Conservation (phyloP, 2,113 vertebrate species). For the Pachyramphus minor region DNA sequence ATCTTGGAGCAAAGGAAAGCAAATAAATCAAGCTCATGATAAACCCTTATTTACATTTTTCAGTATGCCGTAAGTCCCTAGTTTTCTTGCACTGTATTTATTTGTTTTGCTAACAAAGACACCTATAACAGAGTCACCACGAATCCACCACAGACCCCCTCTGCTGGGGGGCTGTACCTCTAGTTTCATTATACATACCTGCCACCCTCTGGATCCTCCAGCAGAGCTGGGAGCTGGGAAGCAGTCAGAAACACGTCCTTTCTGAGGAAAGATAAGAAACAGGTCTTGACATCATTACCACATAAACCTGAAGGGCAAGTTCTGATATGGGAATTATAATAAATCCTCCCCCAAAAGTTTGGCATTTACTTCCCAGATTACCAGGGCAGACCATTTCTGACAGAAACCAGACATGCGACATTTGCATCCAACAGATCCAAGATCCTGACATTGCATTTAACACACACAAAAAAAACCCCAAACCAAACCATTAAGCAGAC, state of each 20-base stretch:
- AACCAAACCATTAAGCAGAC: background rate
- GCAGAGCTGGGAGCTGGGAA: background rate
- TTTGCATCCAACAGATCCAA: background rate
- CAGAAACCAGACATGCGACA: background rate
- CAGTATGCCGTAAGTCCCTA: background rate
- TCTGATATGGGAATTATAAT: background rate
- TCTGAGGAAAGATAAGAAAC: background rate
- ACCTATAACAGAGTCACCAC: background rate
- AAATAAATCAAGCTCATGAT: background rate
- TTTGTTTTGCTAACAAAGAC: background rate
- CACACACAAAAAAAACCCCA: background rate
- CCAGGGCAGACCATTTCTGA: background rate
- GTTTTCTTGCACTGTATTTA: background rate
- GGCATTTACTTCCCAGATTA: background rate
- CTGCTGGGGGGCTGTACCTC: background rate
- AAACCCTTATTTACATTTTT: background rate
- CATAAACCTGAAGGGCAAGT: background rate
- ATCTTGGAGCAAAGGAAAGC: background rate
- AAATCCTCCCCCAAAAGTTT: background rate
- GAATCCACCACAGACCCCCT: fast-evolving
- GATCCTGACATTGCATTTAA: background rate
- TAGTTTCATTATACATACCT: background rate
- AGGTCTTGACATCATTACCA: background rate
- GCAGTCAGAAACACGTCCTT: background rate
- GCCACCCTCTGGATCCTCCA: background rate